Evolutionary conservation across 2,888 invertebrate genomes (phyloP).

Genomic region (Glaucopsyche alexis): DNA sequence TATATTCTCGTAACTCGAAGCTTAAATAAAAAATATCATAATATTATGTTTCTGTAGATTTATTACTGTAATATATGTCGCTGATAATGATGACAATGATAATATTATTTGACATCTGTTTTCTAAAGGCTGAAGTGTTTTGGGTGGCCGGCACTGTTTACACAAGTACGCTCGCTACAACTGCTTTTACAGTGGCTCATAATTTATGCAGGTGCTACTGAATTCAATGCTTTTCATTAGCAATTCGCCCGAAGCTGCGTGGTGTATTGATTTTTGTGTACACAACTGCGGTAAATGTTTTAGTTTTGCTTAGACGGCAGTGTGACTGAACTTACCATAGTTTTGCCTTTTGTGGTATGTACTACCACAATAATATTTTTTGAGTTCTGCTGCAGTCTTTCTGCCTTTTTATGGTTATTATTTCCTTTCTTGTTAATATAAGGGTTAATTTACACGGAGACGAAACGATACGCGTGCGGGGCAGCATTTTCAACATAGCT

Average conservation of each 20-base stretch:
- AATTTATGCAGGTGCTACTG: constrained; percentile 26
- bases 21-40: too few relatives aligned
- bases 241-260: constrained; percentile 11
- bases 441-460: too few relatives aligned
- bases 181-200: constrained; percentile 23
- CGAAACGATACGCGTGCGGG: too few relatives aligned
- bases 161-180: constrained; percentile 4
- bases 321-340: not conserved
- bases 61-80: not conserved
- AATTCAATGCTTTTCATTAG: constrained; percentile 16
- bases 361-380: too few relatives aligned
- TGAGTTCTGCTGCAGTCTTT: not conserved
- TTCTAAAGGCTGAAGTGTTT: constrained; percentile 24
- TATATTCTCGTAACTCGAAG: too few relatives aligned
- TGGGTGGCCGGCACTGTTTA: constrained; percentile 22
- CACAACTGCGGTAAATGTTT: not conserved
- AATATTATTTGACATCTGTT: constrained; percentile 22
- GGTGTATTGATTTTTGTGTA: constrained; percentile 17
- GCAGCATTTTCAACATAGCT: too few relatives aligned
- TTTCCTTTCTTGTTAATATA: too few relatives aligned
- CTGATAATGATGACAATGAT: not conserved
- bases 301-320: constrained; percentile 2
- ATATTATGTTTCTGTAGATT: too few relatives aligned
- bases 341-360: not conserved
- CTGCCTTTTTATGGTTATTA: too few relatives aligned